A percentile compares a stretch with the other conserved stretches of the same genome.
phyloP scores from a whole-genome alignment of 2,113 vertebrate genomes.

The Aix galericulata region DNA sequence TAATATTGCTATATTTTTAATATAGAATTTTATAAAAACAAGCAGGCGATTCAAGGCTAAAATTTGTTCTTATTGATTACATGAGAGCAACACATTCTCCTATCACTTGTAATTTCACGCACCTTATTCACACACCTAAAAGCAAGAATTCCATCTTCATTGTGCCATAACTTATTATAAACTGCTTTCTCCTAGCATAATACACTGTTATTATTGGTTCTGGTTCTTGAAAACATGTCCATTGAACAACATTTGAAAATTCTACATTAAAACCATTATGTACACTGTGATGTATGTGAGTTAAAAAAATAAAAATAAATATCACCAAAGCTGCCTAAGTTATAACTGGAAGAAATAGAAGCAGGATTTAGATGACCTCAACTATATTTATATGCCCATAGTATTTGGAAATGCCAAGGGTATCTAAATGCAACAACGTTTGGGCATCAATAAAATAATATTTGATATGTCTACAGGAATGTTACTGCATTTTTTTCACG shows the following conservation, averaged over 20 bases:
- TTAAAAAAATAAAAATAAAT: not conserved
- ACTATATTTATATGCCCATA: not conserved
- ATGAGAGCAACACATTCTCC: not conserved
- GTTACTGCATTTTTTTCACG: not conserved
- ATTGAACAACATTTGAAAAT: conserved; percentile 4
- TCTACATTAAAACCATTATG: not conserved
- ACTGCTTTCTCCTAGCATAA: not conserved
- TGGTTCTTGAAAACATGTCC: not conserved
- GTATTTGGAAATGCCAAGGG: not conserved
- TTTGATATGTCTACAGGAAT: not conserved
- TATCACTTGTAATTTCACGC: conserved; percentile 24
- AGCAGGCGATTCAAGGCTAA: not conserved
- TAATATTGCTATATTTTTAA: not conserved
- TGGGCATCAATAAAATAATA: not conserved
- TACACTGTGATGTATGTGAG: not conserved
- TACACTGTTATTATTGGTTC: not conserved
- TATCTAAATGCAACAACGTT: not conserved
- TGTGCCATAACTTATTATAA: conserved; percentile 16
- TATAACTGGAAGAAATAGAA: not conserved
- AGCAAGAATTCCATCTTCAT: conserved; percentile 28
- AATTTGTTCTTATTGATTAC: not conserved
- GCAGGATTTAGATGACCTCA: not conserved
- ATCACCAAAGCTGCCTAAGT: not conserved
- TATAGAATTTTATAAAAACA: not conserved
- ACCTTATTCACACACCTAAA: not conserved